These are phyloP conservation scores for Willowsia nigromaculata DNA, from an alignment of 2,888 invertebrate genomes.

Conservation along the genomic window DNA sequence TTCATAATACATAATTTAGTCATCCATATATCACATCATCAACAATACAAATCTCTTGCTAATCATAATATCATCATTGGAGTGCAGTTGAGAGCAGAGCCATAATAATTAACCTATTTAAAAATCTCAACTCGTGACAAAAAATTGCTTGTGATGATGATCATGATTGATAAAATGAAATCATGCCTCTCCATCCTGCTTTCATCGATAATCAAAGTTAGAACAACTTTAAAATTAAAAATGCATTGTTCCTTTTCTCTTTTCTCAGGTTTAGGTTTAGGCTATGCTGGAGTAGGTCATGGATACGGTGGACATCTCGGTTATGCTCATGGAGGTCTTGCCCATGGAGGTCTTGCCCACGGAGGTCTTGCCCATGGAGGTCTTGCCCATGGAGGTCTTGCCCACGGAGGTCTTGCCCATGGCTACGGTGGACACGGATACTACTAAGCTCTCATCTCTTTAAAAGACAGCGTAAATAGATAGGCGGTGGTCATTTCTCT, in stretches of 20 bases:
- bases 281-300: slow-evolving; percentile 11
- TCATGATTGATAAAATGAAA: not conserved
- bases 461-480: not conserved
- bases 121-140: not conserved
- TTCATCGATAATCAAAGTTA: not conserved
- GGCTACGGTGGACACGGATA: slow-evolving; percentile 49
- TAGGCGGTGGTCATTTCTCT: slow-evolving; percentile 45
- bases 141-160: not conserved
- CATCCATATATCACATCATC: not conserved
- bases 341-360: slow-evolving; percentile 42
- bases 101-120: slow-evolving; percentile 23
- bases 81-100: not conserved
- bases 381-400: slow-evolving; percentile 25
- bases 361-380: slow-evolving; percentile 32
- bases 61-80: not conserved
- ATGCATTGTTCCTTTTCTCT: not conserved
- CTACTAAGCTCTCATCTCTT: not conserved
- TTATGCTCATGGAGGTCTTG: slow-evolving; percentile 39
- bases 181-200: not conserved
- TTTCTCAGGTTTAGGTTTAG: slow-evolving; percentile 33
- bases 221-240: not conserved
- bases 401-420: slow-evolving; percentile 41
- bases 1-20: not conserved
- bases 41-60: not conserved
- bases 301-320: slow-evolving; percentile 28